Conservation (phyloP, 2,797 vertebrate genomes). For the Moxostoma hubbsi region DNA sequence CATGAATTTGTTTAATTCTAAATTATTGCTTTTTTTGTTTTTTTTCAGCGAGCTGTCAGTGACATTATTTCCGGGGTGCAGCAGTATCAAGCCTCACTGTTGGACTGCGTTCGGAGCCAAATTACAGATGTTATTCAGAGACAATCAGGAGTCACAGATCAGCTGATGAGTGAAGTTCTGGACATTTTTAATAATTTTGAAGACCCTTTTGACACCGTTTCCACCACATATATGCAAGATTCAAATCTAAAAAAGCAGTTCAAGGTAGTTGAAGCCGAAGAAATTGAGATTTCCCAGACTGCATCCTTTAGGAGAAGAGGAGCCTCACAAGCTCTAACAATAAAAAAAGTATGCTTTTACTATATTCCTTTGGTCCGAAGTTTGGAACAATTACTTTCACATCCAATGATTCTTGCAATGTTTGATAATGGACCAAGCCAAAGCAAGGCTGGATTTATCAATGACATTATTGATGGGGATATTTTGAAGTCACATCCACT, state of each 20-base stretch:
- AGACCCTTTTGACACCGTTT: conserved; percentile 46
- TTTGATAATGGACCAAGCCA: conserved; percentile 35
- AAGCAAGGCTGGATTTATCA: conserved; percentile 46
- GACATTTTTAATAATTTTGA: conserved; percentile 20
- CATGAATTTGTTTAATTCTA: neutral
- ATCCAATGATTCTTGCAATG: conserved; percentile 53
- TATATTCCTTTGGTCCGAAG: conserved; percentile 54
- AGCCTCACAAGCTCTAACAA: conserved; percentile 38
- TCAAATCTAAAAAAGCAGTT: conserved; percentile 44
- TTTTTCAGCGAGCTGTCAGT: no score
- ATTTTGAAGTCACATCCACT: conserved; percentile 56
- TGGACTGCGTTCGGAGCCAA: conserved; percentile 39
- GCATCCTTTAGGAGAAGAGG: conserved; percentile 37
- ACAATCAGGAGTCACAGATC: conserved; percentile 40
- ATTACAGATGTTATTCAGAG: conserved; percentile 44
- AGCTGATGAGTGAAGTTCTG: conserved; percentile 50
- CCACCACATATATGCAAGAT: conserved; percentile 53
- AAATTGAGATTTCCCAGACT: conserved; percentile 43
- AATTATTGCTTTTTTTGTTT: neutral
- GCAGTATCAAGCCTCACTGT: conserved; percentile 49
- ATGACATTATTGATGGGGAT: conserved; percentile 57
- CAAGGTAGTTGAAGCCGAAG: conserved; percentile 51
- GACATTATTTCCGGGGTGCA: conserved; percentile 52
- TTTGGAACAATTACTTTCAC: conserved; percentile 58
- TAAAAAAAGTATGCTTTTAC: conserved; percentile 44